These are phyloP conservation scores for Drepanosiphum platanoidis DNA, from an alignment of 2,888 invertebrate species.

Conservation along the genomic window DNA sequence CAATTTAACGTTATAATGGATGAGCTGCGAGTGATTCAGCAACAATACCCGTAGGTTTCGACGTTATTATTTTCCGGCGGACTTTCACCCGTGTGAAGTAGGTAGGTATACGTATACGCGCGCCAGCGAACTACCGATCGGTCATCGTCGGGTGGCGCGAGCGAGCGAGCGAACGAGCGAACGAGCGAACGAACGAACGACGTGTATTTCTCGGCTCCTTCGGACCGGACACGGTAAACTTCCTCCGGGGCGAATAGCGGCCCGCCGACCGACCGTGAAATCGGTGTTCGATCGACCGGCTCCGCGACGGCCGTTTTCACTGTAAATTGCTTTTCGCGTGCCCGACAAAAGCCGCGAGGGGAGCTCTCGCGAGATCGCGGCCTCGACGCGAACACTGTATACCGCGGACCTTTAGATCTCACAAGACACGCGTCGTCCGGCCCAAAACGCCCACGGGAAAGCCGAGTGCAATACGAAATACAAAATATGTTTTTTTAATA, in stretches of 20 bases:
- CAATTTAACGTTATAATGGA: conserved; percentile 38
- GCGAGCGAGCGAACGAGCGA: no score
- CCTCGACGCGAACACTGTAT: no score
- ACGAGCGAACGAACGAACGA: no score
- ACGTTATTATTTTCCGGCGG: background rate
- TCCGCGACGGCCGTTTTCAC: background rate
- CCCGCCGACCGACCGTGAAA: background rate
- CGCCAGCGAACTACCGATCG: conserved; percentile 12
- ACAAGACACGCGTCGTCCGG: no score
- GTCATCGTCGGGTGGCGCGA: conserved; percentile 7
- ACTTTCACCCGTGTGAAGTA: conserved; percentile 13
- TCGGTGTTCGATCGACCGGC: background rate
- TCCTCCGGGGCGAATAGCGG: background rate
- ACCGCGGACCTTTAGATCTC: no score
- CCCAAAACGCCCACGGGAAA: no score
- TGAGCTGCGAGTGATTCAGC: conserved; percentile 45
- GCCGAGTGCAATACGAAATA: no score
- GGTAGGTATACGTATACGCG: background rate
- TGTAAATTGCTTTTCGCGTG: background rate
- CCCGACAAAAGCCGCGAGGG: background rate
- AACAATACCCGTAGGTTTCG: conserved; percentile 28
- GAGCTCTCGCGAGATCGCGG: no score
- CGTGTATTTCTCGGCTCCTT: background rate
- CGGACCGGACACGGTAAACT: background rate
- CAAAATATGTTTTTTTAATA: no score